Evolutionary conservation across 2,797 vertebrate genomes (phyloP), one percentile per base, ranked within the genome.

Genomic region (Pseudochirops cupreus): DNA sequence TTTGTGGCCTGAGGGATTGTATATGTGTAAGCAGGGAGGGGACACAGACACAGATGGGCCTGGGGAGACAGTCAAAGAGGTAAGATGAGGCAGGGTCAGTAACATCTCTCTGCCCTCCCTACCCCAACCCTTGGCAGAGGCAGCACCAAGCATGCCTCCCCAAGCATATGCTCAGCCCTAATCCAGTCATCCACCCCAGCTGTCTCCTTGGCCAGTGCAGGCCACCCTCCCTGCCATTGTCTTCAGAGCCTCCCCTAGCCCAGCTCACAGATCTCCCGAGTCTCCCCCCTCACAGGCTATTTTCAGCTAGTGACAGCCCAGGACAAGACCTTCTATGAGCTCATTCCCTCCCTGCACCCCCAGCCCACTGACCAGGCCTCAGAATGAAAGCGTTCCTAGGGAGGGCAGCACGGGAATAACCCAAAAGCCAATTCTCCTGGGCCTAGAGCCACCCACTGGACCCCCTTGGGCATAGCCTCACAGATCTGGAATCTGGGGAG

Each of bases 231-330:
- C 67, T 6, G 50, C 90, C 46, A 52, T 89, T 50, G 92, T 90
- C 93, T 59, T 29, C 24, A 12, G 14, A 26, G 62, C 91, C 57
- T 31, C 91, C 56, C 93, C 91, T 93, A 54, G 82, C 2, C 0
- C 11, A 0, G 62, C 93, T 50, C 56, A 1, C 82, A 87, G 96
- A 91, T 24, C n/a, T 82, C 94, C 92, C 93, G 62, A 92, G 3
- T 56, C 56, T 58, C 94, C 96, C 67, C 93, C 96, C 57, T 95
- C 89, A 74, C 62, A 55, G 53, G 95, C 94, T 98, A 98, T 97
- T 98, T 98, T 96, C 62, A 95, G 96, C 91, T 7, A 16, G 54
- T 96, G 98, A 97, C 96, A 92, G 57, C 57, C 18, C 9, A 26
- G 39, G 74, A 46, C 24, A 10, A 87, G 90, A 92, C 56, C 39